Conservation (phyloP, 1,140 invertebrate species). For the Panagrolaimus sp. region DNA sequence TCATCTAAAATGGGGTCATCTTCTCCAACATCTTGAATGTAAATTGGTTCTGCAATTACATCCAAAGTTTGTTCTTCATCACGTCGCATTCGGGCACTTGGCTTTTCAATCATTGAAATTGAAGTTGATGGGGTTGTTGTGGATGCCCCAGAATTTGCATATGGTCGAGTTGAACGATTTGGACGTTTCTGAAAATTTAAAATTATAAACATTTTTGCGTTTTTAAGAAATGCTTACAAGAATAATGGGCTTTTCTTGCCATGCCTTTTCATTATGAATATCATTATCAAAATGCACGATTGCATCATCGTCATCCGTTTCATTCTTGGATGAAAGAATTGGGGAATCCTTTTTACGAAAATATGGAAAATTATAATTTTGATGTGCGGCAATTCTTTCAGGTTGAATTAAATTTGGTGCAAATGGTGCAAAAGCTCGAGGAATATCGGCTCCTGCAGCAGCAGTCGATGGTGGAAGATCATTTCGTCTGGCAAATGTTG, state of each 20-base stretch:
- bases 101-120: neutral
- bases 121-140: neutral
- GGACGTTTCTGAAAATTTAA: neutral
- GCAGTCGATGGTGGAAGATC: neutral
- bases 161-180: neutral
- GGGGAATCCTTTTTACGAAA: neutral
- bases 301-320: neutral
- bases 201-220: neutral
- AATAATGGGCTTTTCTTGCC: neutral
- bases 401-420: neutral
- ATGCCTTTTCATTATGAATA: neutral
- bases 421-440: neutral
- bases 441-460: neutral
- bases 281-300: conserved; percentile 9
- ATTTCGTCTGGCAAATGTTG: neutral
- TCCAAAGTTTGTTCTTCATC: neutral
- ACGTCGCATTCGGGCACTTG: neutral
- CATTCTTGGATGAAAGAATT: neutral
- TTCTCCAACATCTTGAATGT: neutral
- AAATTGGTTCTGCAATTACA: neutral
- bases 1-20: neutral
- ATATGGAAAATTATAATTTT: conserved; percentile 10
- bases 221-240: neutral
- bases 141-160: too few species aligned
- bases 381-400: neutral